phyloP scores from a whole-genome alignment of 1,140 invertebrate species.

The Pseudobourletiella spinata region DNA sequence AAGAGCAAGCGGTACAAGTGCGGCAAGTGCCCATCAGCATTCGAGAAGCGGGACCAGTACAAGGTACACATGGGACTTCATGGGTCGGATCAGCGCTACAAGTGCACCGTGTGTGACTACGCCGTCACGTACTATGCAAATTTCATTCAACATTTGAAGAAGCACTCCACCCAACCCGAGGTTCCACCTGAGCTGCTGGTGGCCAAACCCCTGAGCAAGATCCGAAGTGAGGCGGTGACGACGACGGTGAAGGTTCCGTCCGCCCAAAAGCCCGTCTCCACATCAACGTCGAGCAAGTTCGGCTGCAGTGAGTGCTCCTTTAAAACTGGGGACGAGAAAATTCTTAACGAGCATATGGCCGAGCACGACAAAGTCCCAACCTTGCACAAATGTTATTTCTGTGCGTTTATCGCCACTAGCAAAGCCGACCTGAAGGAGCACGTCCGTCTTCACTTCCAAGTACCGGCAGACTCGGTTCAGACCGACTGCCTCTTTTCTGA shows the following conservation, averaged over 20 bases:
- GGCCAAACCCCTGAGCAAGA: constrained; percentile 17
- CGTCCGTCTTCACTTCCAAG: constrained; percentile 15
- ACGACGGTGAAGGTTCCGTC: constrained; percentile 1
- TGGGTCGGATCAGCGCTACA: constrained; percentile 70
- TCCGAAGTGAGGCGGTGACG: neutral
- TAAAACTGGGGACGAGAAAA: constrained; percentile 27
- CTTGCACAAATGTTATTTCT: constrained; percentile 15
- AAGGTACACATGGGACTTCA: constrained; percentile 72
- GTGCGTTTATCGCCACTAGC: constrained; percentile 2
- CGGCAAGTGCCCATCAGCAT: constrained; percentile 76
- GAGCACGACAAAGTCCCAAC: constrained; percentile 4
- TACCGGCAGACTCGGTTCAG: constrained; percentile 46
- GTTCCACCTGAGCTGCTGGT: constrained; percentile 46
- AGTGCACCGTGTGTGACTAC: constrained; percentile 78
- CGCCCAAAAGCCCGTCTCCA: constrained; percentile 21
- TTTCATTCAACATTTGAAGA: constrained; percentile 65
- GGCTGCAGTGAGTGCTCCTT: constrained; percentile 38
- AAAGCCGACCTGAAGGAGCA: constrained; percentile 23
- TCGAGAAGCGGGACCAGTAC: constrained; percentile 77
- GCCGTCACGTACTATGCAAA: constrained; percentile 77
- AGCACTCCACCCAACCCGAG: constrained; percentile 62
- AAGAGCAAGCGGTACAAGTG: constrained; percentile 73
- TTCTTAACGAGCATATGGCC: constrained; percentile 25
- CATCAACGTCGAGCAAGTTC: neutral
- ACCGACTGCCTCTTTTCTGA: neutral